Conservation (phyloP, 1,140 invertebrate genomes). For the Leucophenga varia region DNA sequence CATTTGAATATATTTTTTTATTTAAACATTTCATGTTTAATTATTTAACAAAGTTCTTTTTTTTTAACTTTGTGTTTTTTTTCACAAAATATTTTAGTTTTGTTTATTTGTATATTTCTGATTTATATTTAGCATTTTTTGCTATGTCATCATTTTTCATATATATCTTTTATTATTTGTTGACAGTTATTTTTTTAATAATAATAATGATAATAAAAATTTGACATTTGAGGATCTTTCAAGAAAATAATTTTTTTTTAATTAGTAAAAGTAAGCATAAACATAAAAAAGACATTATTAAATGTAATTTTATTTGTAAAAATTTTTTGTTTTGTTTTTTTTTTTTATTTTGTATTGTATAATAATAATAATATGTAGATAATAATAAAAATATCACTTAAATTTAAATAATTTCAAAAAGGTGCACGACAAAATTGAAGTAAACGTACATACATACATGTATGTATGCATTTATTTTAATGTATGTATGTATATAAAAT, state of each 20-base stretch:
- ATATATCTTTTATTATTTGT: conserved; percentile 31
- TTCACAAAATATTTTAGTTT: too few species aligned
- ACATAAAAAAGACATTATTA: conserved; percentile 26
- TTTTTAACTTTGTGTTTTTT: conserved; percentile 5
- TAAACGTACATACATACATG: conserved; percentile 19
- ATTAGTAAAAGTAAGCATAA: conserved; percentile 21
- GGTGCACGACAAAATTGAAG: conserved; percentile 46
- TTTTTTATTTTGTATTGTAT: too few species aligned
- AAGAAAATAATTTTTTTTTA: conserved; percentile 3
- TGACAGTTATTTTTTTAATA: conserved; percentile 14
- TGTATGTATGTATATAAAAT: conserved; percentile 15
- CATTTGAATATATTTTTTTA: too few species aligned
- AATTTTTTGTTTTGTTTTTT: too few species aligned
- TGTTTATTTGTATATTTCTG: conserved; percentile 12
- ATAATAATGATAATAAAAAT: too few species aligned
- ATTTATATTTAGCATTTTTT: conserved; percentile 8
- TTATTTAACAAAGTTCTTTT: conserved; percentile 8
- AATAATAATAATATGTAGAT: conserved; percentile 51
- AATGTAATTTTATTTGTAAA: too few species aligned
- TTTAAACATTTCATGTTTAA: too few species aligned
- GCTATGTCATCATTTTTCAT: conserved; percentile 15
- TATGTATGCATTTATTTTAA: conserved; percentile 11
- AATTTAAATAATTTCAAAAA: conserved; percentile 53
- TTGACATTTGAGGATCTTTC: conserved; percentile 2
- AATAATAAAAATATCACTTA: conserved; percentile 47